These are phyloP conservation scores for Adelphocoris suturalis DNA, from an alignment of 2,888 invertebrate genomes.

Conservation along the genomic window DNA sequence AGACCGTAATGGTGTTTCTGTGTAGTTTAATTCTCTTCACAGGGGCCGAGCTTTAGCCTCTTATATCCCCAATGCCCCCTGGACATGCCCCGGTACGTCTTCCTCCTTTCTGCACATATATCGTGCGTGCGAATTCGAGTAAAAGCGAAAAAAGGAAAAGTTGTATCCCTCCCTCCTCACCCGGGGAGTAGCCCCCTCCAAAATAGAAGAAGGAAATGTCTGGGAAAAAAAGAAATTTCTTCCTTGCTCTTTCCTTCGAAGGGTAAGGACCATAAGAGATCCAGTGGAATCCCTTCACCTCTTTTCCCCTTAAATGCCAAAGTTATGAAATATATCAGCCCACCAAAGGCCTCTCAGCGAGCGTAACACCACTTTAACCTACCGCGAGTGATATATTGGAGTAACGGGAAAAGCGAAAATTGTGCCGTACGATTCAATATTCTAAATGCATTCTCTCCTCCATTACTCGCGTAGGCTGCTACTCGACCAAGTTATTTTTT, in stretches of 20 bases:
- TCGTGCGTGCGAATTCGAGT: background rate
- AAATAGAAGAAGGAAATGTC: background rate
- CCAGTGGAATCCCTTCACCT: constrained; percentile 3
- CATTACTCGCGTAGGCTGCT: background rate
- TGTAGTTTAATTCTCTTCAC: constrained; percentile 65
- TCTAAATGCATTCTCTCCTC: constrained; percentile 59
- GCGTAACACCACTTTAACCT: constrained; percentile 40
- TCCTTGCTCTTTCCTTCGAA: background rate
- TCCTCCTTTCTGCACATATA: constrained; percentile 34
- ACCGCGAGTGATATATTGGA: constrained; percentile 56
- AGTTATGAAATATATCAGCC: constrained; percentile 66
- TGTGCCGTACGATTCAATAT: constrained; percentile 63
- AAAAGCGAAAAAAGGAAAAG: constrained; percentile 20
- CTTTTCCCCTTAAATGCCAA: constrained; percentile 48
- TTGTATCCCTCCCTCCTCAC: constrained; percentile 11
- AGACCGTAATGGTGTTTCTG: constrained; percentile 58
- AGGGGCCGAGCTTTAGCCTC: background rate
- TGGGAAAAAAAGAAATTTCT: background rate
- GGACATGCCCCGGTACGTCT: constrained; percentile 48
- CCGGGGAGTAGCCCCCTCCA: background rate
- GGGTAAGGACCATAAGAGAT: background rate
- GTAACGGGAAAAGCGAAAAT: constrained; percentile 60
- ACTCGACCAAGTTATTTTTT: background rate
- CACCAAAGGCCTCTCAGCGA: background rate
- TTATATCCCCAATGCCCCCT: constrained; percentile 52